These are phyloP conservation scores for Malachius bipustulatus DNA, from an alignment of 2,888 invertebrate species.

Conservation along the genomic window DNA sequence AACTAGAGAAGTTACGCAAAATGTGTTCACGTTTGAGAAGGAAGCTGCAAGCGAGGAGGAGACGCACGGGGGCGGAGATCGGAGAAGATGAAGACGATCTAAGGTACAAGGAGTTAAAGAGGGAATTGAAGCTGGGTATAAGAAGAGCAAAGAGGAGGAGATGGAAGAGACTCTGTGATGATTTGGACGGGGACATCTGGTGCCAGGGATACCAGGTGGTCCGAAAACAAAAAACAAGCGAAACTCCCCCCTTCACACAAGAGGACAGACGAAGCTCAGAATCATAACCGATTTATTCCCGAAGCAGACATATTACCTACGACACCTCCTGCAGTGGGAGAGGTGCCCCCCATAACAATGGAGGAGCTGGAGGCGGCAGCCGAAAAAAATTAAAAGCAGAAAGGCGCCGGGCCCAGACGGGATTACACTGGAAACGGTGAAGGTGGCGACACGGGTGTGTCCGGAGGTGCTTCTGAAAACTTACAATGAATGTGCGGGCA, in stretches of 20 bases:
- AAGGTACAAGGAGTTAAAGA: neutral
- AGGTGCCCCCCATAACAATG: neutral
- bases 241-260: no score
- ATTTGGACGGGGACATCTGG: constrained; percentile 2
- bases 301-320: no score
- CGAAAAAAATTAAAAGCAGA: neutral
- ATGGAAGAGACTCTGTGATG: constrained; percentile 1
- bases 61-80: no score
- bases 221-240: no score
- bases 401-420: constrained; percentile 1
- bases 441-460: neutral
- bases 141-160: neutral
- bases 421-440: neutral
- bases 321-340: no score
- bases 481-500: neutral
- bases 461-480: neutral
- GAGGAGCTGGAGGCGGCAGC: neutral
- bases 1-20: no score
- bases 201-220: neutral
- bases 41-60: no score
- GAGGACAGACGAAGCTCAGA: no score
- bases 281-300: no score
- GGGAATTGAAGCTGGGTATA: neutral
- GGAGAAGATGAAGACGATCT: no score
- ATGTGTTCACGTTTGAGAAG: no score